A percentile compares a stretch with the other conserved stretches of the same genome.
Conservation (phyloP, 2,797 vertebrate species). For the Tolypeutes matacus region DNA sequence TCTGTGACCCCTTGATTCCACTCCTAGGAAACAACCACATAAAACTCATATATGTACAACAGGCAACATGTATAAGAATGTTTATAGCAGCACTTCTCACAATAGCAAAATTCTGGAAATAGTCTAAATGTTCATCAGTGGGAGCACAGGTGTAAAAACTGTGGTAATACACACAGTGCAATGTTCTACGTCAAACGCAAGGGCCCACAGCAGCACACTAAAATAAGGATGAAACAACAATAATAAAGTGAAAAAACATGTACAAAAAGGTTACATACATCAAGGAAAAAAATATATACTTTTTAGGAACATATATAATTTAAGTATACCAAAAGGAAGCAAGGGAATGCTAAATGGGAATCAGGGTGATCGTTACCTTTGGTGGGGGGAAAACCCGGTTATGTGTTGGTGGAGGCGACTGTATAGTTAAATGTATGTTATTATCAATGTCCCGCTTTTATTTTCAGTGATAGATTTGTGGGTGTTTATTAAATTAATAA, state of each 20-base stretch:
- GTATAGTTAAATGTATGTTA: not conserved
- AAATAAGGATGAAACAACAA: not conserved
- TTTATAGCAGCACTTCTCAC: not conserved
- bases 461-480: not conserved
- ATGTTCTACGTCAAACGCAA: not conserved
- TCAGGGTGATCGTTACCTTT: not conserved
- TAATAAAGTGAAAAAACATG: slow-evolving; percentile 24
- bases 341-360: not conserved
- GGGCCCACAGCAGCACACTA: not conserved
- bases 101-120: not conserved
- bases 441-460: not conserved
- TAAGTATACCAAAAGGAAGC: not conserved
- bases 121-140: not conserved
- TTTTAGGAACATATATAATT: no score
- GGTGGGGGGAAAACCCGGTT: not conserved
- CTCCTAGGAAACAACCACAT: not conserved
- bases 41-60: not conserved
- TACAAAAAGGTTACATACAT: not conserved
- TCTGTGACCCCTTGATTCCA: not conserved
- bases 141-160: not conserved
- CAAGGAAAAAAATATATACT: not conserved
- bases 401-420: not conserved
- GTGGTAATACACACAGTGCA: not conserved
- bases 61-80: not conserved
- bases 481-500: not conserved